Evolutionary conservation across 1,140 invertebrate genomes (phyloP).

Genomic region (Archivesica marissinica): DNA sequence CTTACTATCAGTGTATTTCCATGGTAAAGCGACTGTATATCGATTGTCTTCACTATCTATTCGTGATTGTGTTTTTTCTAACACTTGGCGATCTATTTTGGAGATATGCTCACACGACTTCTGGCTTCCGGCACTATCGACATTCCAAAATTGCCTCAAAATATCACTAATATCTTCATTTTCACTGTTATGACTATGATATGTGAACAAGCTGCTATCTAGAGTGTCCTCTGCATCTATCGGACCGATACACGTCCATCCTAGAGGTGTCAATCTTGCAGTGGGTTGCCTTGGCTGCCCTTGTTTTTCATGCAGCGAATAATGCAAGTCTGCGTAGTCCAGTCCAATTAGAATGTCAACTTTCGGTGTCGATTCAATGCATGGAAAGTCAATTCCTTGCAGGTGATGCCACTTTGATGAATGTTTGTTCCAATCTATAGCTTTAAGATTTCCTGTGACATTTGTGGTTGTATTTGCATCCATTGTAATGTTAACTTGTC

Average conservation of each 20-base stretch:
- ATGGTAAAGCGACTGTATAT: constrained; percentile 32
- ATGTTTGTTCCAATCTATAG: constrained; percentile 45
- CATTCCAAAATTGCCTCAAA: constrained; percentile 8
- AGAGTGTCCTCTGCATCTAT: too few relatives aligned
- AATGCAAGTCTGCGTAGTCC: not conserved
- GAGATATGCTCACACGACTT: too few relatives aligned
- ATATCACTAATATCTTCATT: too few relatives aligned
- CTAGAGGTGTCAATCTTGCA: constrained; percentile 24
- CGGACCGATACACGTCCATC: constrained; percentile 12
- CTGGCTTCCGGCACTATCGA: not conserved
- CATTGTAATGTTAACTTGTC: not conserved
- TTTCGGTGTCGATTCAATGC: not conserved
- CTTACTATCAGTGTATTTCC: constrained; percentile 19
- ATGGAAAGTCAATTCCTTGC: constrained; percentile 48
- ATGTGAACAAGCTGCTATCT: too few relatives aligned
- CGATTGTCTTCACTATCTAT: not conserved
- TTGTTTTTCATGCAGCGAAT: not conserved
- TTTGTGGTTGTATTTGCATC: constrained; percentile 40
- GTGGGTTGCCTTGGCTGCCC: not conserved
- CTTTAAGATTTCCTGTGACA: constrained; percentile 52
- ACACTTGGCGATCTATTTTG: not conserved
- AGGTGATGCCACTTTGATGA: constrained; percentile 43
- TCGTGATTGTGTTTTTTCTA: not conserved
- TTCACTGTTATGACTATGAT: too few relatives aligned
- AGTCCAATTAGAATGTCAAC: constrained; percentile 24